phyloP scores from a whole-genome alignment of 2,888 invertebrate genomes.

The Tridacna gigas region DNA sequence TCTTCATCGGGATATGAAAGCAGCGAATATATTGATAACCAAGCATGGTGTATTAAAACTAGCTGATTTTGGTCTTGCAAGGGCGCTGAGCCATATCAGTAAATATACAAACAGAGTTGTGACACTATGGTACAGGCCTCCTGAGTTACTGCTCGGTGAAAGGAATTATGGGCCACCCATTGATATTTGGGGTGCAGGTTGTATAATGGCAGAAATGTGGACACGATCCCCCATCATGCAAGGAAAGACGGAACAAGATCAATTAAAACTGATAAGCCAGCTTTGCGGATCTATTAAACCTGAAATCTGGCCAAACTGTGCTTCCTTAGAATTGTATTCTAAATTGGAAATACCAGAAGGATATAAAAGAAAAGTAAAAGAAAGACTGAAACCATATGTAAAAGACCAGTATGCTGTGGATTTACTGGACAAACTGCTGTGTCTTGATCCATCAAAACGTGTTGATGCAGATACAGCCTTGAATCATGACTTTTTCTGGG shows the following conservation, averaged over 20 bases:
- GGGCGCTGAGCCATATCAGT: constrained; percentile 95
- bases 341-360: constrained; percentile 83
- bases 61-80: constrained; percentile 98
- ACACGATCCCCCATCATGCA: constrained; percentile 90
- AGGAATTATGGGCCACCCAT: constrained; percentile 98
- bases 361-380: constrained; percentile 83
- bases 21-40: constrained; percentile 98
- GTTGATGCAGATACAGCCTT: constrained; percentile 95
- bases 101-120: constrained; percentile 99
- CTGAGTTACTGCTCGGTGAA: constrained; percentile 86
- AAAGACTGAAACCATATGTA: constrained; percentile 92
- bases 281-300: constrained; percentile 98
- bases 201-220: constrained; percentile 99
- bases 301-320: constrained; percentile 95
- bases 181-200: constrained; percentile 96
- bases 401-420: constrained; percentile 97
- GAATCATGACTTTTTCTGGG: constrained; percentile 99
- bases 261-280: constrained; percentile 96
- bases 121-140: constrained; percentile 95
- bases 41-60: constrained; percentile 94
- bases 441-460: constrained; percentile 95
- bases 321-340: constrained; percentile 93
- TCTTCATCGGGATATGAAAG: constrained; percentile 94
- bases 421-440: constrained; percentile 94
- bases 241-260: constrained; percentile 98